Conservation (phyloP, 2,797 vertebrate species). For the Nannoperca obscura region DNA sequence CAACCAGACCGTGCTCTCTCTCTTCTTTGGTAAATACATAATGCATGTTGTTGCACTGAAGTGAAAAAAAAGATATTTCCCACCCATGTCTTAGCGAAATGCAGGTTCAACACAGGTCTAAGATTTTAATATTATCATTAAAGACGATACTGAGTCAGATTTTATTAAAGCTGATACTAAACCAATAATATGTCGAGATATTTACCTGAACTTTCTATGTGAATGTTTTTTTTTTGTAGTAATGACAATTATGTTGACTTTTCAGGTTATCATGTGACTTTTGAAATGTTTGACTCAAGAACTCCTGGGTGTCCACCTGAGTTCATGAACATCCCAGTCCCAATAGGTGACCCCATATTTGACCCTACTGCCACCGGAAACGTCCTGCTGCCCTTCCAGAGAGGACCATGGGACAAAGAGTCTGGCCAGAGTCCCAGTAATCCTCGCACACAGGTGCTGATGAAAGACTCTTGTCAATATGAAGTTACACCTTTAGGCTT, state of each 20-base stretch:
- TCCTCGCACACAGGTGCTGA: conserved; percentile 89
- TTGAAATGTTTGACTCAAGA: conserved; percentile 88
- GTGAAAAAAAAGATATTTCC: not conserved
- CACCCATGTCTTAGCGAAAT: not conserved
- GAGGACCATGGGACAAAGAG: conserved; percentile 88
- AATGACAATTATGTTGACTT: not conserved
- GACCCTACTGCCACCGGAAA: conserved; percentile 82
- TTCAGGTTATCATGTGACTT: conserved; percentile 91
- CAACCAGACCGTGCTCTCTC: conserved; percentile 91
- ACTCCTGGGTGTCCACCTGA: conserved; percentile 92
- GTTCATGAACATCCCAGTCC: conserved; percentile 92
- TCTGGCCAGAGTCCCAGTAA: conserved; percentile 94
- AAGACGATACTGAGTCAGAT: not conserved
- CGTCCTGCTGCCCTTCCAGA: conserved; percentile 91
- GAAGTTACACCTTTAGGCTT: not conserved
- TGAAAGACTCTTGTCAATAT: not conserved
- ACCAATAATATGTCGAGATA: not conserved
- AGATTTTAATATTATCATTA: not conserved
- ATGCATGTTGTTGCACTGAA: not conserved
- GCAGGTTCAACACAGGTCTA: not conserved
- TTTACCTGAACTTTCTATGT: not conserved
- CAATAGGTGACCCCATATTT: conserved; percentile 88
- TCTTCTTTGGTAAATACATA: conserved; percentile 91
- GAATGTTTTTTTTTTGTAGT: not conserved
- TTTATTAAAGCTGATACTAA: not conserved